Evolutionary conservation across 53 echinoderm and acorn worm genomes (phyloP), one percentile per base, ranked within the genome.

Genomic region (Luidia sarsii): DNA sequence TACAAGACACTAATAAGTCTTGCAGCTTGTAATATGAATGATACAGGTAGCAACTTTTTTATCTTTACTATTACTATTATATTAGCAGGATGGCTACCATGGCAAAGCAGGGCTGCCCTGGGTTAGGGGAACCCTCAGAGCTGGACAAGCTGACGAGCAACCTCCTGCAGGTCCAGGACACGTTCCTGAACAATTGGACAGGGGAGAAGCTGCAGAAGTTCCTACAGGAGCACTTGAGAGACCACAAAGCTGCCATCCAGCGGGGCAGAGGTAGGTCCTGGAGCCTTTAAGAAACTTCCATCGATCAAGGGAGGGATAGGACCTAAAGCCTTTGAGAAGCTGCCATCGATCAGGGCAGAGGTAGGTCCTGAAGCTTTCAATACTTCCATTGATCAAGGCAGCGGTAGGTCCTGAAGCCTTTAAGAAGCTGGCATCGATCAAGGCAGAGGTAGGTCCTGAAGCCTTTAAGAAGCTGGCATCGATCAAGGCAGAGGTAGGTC

Each of bases 121-220:
- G 57, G 11, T 20, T 36, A 11, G 64, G 36, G 11, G 22, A 69
- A 22, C 56, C 83, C 18, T 50, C 77, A 2, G 94, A 94, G 37
- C 80, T 91, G 14, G 82, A 88, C 62, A 82, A 67, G 28, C 74
- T 94, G 10, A 67, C 91, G 1, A 57, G 70, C 50, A 94, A 88
- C 70, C 64, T 94, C 22, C 74, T 69, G 62, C 91, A 94, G 52
- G 88, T 88, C 83, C 88, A 88, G 34, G 88, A 94, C 37, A 94
- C 91, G 33, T 85, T 94, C 39, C 80, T 91, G 23, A 88, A 88
- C 36, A 82, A 91, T 48, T 94, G 91, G 91, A 91, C 94, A 0
- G 91, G 94, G 13, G 82, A 85, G 6, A 22, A 51, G 25, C 71
- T 94, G 63, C 75, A 87, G 9, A 68, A 91, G 39, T 82, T 68